Conservation (phyloP, 2,888 invertebrate species). For the Eueremaeus valkanovi region DNA sequence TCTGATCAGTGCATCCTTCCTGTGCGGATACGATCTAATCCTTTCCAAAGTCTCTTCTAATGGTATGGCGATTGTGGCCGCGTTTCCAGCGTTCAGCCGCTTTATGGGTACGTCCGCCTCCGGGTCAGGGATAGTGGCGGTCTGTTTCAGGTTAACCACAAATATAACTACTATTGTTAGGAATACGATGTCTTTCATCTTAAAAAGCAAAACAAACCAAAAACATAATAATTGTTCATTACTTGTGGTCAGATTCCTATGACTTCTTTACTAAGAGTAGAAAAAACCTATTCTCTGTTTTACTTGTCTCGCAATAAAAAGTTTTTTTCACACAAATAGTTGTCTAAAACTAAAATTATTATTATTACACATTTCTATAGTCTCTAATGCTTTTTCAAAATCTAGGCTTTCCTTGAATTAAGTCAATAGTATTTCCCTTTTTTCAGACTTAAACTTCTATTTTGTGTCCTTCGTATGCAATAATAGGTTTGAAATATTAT, state of each 20-base stretch:
- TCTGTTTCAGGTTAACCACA: not conserved
- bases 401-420: not conserved
- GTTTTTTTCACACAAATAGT: not conserved
- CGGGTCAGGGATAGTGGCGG: not conserved
- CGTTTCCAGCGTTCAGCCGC: conserved; percentile 38
- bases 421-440: conserved; percentile 15
- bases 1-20: conserved; percentile 37
- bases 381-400: too few relatives aligned
- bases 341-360: not conserved
- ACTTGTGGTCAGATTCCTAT: not conserved
- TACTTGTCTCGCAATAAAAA: too few relatives aligned
- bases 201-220: not conserved
- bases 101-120: conserved; percentile 39
- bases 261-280: not conserved
- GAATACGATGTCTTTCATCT: not conserved
- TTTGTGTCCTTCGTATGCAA: not conserved
- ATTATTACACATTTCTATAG: too few relatives aligned
- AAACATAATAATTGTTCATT: conserved; percentile 4
- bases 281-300: not conserved
- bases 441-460: not conserved
- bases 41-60: conserved; percentile 37
- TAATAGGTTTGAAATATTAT: not conserved
- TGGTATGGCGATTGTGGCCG: conserved; percentile 34
- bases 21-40: conserved; percentile 38
- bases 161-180: not conserved